Percentiles rank a stretch among this genome's conserved stretches.
These are phyloP conservation scores for Myripristis jacobus DNA, from an alignment of 2,797 vertebrate species.

Conservation along the genomic window DNA sequence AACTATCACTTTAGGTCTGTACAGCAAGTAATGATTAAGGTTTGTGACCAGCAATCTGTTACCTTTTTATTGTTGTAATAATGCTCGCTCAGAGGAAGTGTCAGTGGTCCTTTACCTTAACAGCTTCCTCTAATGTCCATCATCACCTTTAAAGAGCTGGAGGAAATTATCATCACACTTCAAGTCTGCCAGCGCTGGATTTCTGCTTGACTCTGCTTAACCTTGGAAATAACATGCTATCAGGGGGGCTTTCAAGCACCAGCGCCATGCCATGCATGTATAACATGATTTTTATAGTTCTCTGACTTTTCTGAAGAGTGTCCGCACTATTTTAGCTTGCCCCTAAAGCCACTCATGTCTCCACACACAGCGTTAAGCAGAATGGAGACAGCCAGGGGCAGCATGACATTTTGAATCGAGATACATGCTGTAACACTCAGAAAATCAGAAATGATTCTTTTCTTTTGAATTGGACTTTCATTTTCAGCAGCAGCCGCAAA, in stretches of 20 bases:
- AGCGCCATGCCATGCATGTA: conserved; percentile 19
- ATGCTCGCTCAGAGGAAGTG: conserved; percentile 33
- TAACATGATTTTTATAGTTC: conserved; percentile 48
- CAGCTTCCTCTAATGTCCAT: conserved; percentile 31
- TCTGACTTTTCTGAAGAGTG: conserved; percentile 46
- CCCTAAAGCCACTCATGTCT: conserved; percentile 39
- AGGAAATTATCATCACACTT: conserved; percentile 35
- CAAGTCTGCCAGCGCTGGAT: conserved; percentile 28
- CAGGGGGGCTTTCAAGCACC: conserved; percentile 39
- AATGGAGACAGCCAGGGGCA: conserved; percentile 47
- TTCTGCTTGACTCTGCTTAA: conserved; percentile 41
- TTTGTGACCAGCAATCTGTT: conserved; percentile 22
- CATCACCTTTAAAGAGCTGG: conserved; percentile 37
- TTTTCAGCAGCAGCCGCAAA: conserved; percentile 38
- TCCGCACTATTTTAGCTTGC: conserved; percentile 41
- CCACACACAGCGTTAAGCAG: conserved; percentile 45
- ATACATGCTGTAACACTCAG: conserved; percentile 29
- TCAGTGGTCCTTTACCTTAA: conserved; percentile 41
- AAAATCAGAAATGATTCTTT: conserved; percentile 51
- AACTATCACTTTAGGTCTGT: no score
- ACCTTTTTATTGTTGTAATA: conserved; percentile 35
- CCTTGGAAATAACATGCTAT: conserved; percentile 43
- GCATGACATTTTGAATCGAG: conserved; percentile 58
- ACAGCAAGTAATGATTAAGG: conserved; percentile 13
- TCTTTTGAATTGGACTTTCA: conserved; percentile 46